Base-by-base conservation (phyloP, 2,113 vertebrate genomes). In the Myotis davidii region DNA sequence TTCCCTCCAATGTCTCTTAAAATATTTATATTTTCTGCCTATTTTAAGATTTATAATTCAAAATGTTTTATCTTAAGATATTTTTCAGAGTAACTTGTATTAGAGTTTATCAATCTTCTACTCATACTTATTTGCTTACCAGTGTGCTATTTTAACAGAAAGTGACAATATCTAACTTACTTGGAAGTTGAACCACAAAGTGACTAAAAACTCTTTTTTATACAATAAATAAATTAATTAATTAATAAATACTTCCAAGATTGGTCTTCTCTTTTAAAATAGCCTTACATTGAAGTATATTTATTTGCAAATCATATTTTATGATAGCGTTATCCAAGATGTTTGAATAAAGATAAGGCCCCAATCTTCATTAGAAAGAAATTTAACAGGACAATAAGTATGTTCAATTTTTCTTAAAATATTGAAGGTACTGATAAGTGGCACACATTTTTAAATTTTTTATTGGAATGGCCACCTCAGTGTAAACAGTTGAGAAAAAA, bases 301-400 rank as follows among this genome's bases (percentile, higher is more conserved):
- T 79, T 67, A 64, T 74, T 93, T 84, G 54, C 4, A 81, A 87
- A 70, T 70, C 48, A 54, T 21, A 7, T 27, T 69, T 73, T 45
- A 79, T 54, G 52, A 86, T 81, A 54, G 65, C 29, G 82, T 91
- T 94, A 93, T 77, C 48, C 72, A 86, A 96, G 54, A 82, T 85
- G 69, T 64, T 45, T 4, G 70, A 65, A 23, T 25, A 32, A 45
- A 86, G 84, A 96, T 85, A 64, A 50, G 78, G 6, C 95, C 59
- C 84, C 61, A 91, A 1, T 37, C 48, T 97, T 95, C 87, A 96
- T 94, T 94, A 83, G 96, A 97, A 98, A 72, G 64, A 95, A 94
- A 56, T 34, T 89, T 85, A 79, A 96, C 72, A 23, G 29, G 1
- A 21, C 5, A 8, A 0, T 56, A 54, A 95, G 86, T 93, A 88